Base-by-base conservation (phyloP, 2,113 vertebrate species). In the Dicrurus megarhynchus region DNA sequence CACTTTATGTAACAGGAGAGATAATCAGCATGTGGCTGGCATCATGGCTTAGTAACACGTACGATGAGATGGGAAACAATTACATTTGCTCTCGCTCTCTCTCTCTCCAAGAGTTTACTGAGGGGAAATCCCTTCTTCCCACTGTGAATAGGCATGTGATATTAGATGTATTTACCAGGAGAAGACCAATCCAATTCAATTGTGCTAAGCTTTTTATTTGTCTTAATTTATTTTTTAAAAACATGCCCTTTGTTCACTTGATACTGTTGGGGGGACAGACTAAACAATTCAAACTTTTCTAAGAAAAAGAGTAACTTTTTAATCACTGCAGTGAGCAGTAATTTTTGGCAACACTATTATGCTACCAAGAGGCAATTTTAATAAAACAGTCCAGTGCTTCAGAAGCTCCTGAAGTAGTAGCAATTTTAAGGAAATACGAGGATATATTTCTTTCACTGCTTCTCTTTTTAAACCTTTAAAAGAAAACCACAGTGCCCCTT, bases 1-100 rank as follows among this genome's bases (percentile, higher is more conserved):
- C 75, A 26, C 84, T 96, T 96, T 95, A 93, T 94, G 94, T 94
- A 93, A 95, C 80, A n/a, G 9, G 21, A 94, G 85, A 94, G 79
- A 95, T 92, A 93, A 96, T 95, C 95, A 81, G 84, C 93, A 84
- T 94, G 88, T 77, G 93, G 85, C 73, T 93, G 95, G 92, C 86
- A 93, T 93, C 93, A 35, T 0, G 1, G 47, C 74, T 83, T 49
- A 24, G 60, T 87, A 69, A 65, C 55, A 7, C 68, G 6, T 46
- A 79, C 88, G 87, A 9, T 59, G 79, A 74, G 47, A 80, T 70
- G 68, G 44, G n/a, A 37, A 90, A 87, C 77, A 89, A 80, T 87
- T 85, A 24, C 68, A 75, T 95, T 86, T 37, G 52, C 49, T 30
- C 30, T 23, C 37, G n/a, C 50, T 75, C 53, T 17, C 15, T 7